A percentile compares a stretch with the other conserved stretches of the same genome.
Conservation (phyloP, 2,797 vertebrate genomes). For the Cuniculus paca region DNA sequence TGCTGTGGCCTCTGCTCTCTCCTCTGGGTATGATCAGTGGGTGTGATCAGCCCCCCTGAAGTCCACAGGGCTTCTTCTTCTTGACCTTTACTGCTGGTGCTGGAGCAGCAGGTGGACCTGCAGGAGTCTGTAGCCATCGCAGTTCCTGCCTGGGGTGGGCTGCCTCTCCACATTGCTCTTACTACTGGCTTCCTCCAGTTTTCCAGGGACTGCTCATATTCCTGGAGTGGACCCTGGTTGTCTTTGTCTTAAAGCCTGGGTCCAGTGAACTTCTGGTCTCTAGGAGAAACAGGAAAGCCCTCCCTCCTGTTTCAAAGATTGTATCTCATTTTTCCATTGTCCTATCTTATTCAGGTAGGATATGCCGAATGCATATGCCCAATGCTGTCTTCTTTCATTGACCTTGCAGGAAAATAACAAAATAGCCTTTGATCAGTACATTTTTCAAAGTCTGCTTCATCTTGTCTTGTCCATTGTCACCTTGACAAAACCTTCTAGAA, state of each 20-base stretch:
- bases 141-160: not conserved
- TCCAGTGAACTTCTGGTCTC: no score
- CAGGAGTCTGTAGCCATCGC: not conserved
- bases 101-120: not conserved
- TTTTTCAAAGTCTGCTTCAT: not conserved
- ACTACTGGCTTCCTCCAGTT: not conserved
- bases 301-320: not conserved
- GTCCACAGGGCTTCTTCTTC: not conserved
- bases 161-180: not conserved
- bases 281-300: not conserved
- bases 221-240: not conserved
- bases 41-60: not conserved
- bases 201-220: not conserved
- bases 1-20: not conserved
- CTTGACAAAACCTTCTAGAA: conserved; percentile 19
- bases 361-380: not conserved
- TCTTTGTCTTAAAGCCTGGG: not conserved
- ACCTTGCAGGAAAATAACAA: not conserved
- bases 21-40: not conserved
- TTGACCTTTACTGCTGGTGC: not conserved
- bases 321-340: not conserved
- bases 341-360: not conserved
- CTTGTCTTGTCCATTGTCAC: not conserved
- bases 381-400: not conserved
- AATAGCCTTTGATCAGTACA: not conserved